phyloP scores from a whole-genome alignment of 2,888 invertebrate genomes.

The Clostera curtula region DNA sequence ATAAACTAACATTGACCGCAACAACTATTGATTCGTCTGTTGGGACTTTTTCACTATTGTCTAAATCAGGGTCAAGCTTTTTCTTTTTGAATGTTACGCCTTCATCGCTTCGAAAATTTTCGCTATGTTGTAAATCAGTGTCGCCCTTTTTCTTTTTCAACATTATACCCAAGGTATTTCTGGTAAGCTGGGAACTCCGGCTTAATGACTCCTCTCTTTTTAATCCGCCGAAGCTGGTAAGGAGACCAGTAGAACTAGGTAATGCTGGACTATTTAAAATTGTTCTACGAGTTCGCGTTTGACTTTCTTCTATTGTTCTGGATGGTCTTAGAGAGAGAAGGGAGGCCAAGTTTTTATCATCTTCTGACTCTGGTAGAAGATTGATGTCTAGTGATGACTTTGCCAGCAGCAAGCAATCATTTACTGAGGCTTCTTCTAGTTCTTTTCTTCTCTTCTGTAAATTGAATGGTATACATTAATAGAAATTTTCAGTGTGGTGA shows the following conservation, averaged over 20 bases:
- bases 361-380: constrained; percentile 85
- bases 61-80: constrained; percentile 1
- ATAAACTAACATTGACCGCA: no score
- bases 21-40: no score
- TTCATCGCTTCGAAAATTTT: no score
- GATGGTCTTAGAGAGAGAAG: constrained; percentile 81
- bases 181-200: constrained; percentile 40
- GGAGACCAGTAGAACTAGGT: constrained; percentile 66
- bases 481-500: no score
- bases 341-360: constrained; percentile 87
- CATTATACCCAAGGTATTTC: constrained; percentile 56
- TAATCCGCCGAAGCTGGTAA: constrained; percentile 69
- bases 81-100: constrained; percentile 4
- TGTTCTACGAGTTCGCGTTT: constrained; percentile 58
- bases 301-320: constrained; percentile 76
- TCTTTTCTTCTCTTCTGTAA: constrained; percentile 81
- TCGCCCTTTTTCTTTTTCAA: constrained; percentile 38
- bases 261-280: constrained; percentile 73
- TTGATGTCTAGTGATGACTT: constrained; percentile 86
- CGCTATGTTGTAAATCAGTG: background rate
- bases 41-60: constrained; percentile 1
- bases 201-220: constrained; percentile 72
- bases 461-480: no score
- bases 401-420: constrained; percentile 81
- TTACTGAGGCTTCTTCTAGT: constrained; percentile 78